Percentiles rank a stretch among this genome's conserved stretches.
phyloP scores from a whole-genome alignment of 2,888 invertebrate species.

The Prosopocoilus inquinatus region DNA sequence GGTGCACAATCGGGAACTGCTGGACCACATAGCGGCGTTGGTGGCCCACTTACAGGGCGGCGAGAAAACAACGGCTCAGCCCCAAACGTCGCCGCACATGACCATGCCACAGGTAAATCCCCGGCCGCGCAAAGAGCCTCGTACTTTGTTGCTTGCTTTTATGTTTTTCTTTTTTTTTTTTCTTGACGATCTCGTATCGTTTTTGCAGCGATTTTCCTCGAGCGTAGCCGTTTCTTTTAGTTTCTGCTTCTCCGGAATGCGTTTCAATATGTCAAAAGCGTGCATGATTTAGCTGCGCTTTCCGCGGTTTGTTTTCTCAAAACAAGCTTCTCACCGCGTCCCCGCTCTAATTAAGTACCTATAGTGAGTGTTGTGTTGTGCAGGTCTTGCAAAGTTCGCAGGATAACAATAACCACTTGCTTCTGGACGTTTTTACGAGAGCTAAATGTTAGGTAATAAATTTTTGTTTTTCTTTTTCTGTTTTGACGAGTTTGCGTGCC shows the following conservation, averaged over 20 bases:
- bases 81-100: slow-evolving; percentile 56
- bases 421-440: slow-evolving; percentile 45
- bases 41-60: slow-evolving; percentile 86
- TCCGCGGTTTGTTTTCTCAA: neutral
- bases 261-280: too few species aligned
- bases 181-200: neutral
- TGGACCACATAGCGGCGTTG: slow-evolving; percentile 91
- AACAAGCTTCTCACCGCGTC: neutral
- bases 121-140: too few species aligned
- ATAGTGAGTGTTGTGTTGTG: slow-evolving; percentile 35
- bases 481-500: neutral
- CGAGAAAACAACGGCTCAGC: slow-evolving; percentile 62
- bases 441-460: slow-evolving; percentile 48
- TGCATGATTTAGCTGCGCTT: neutral
- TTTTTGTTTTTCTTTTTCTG: slow-evolving; percentile 1
- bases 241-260: too few species aligned
- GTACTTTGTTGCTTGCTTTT: neutral
- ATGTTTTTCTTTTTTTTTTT: slow-evolving; percentile 7
- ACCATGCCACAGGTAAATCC: slow-evolving; percentile 67
- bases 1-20: slow-evolving; percentile 89
- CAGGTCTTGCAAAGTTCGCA: slow-evolving; percentile 45
- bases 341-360: neutral
- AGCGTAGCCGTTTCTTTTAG: too few species aligned
- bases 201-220: too few species aligned
- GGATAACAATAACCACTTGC: slow-evolving; percentile 48